phyloP scores from a whole-genome alignment of 35 echinoderm and acorn worm genomes.

The Lytechinus variegatus region DNA sequence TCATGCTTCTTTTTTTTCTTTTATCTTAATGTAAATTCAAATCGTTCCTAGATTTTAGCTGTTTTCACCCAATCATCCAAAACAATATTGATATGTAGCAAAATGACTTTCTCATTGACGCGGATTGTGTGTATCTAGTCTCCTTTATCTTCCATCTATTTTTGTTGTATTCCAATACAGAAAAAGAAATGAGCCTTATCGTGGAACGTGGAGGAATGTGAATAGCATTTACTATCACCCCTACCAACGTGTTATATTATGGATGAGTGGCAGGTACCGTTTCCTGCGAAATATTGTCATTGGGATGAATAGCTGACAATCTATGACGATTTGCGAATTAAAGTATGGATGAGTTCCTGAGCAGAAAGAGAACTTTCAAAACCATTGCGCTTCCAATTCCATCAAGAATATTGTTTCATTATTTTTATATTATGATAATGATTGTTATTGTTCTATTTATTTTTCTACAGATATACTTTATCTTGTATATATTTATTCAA shows the following conservation, averaged over 20 bases:
- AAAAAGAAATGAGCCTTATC: background rate
- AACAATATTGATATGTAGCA: background rate
- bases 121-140: background rate
- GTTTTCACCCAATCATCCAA: background rate
- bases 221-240: background rate
- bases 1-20: no score
- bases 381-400: background rate
- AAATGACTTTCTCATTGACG: background rate
- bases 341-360: background rate
- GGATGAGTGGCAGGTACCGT: background rate
- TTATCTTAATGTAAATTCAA: background rate
- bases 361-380: background rate
- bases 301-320: no score
- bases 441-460: no score
- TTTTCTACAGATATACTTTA: no score
- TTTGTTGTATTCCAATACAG: background rate
- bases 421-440: no score
- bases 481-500: no score
- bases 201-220: background rate
- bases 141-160: background rate
- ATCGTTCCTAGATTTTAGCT: background rate
- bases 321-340: background rate
- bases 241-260: background rate
- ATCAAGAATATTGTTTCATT: no score
- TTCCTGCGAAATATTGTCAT: no score